A percentile compares a stretch with the other conserved stretches of the same genome.
phyloP scores from a whole-genome alignment of 2,888 invertebrate genomes.

The Callosobruchus maculatus region DNA sequence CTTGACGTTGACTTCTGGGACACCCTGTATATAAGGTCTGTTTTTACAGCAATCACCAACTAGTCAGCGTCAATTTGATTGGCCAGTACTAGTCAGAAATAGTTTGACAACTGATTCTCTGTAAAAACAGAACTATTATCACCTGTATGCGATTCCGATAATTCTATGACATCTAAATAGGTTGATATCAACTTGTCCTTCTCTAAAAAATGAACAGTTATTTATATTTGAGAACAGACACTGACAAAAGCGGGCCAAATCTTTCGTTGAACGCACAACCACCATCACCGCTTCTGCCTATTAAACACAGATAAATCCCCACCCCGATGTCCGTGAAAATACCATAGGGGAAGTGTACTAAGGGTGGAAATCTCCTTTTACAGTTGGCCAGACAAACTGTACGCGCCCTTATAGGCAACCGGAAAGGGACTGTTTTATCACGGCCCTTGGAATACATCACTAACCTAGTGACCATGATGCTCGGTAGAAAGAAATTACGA shows the following conservation, averaged over 20 bases:
- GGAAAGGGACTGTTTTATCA: not conserved
- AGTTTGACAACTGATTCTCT: no score
- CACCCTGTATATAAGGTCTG: no score
- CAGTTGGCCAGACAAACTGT: not conserved
- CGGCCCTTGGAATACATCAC: conserved; percentile 7
- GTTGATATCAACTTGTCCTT: no score
- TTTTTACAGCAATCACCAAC: no score
- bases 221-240: no score
- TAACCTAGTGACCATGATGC: conserved; percentile 2
- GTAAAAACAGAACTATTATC: no score
- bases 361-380: not conserved
- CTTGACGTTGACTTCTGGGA: no score
- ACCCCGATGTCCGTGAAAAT: not conserved
- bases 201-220: no score
- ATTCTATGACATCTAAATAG: no score
- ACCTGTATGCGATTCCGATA: no score
- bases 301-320: not conserved
- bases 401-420: not conserved
- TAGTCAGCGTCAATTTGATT: no score
- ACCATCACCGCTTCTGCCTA: not conserved
- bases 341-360: not conserved
- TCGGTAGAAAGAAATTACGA: not conserved
- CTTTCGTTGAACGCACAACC: not conserved
- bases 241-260: not conserved
- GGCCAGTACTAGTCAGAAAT: no score